Evolutionary conservation across 1,140 invertebrate species (phyloP), one percentile per base, ranked within the genome.

Genomic region (Drosophila obscura): DNA sequence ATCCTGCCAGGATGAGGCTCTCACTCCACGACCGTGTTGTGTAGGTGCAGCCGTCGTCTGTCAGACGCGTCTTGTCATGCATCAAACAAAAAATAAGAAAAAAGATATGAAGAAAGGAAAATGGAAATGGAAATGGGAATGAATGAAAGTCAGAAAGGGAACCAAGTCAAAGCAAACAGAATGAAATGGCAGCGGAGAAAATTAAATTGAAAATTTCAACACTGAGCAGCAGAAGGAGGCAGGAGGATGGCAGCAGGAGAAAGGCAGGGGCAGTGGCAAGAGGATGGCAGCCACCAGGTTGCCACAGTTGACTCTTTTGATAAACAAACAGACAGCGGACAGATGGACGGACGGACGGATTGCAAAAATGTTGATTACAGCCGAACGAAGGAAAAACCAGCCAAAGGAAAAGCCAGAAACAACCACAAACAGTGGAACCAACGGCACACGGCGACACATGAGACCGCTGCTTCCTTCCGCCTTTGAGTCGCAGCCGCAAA

Each of bases 161-260:
- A 66, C 61, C 48, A 64, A 87, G 79, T 88, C 82, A 87, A 88
- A 87, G 82, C 83, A 87, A 87, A 87, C 82, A 87, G 58, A 76
- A 67, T 69, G 79, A 79, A 82, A 87, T 66, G 78, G 78, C 69
- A 88, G 67, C 71, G 35, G 63, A 59, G 75, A 87, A 87, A 88
- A 87, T 87, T 88, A 87, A 87, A 87, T 87, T 87, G 83, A 87
- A 87, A 87, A 88, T 87, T 88, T 88, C 83, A 82, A 78, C 82
- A 64, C 60, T 28, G 39, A 45, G 35, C 11, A 39, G 13, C 16
- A 35, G 13, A 57, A 41, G 19, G 44, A 9, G 43, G 53, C 9
- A 13, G 41, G 16, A 1, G 59, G n/a, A 2, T n/a, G 24, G 16
- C 22, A 2, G 19, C 19, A 9, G 28, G 7, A 31, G 28, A 31